These are phyloP conservation scores for Leptodactylus fallax DNA, from an alignment of 2,797 vertebrate species.

Conservation along the genomic window DNA sequence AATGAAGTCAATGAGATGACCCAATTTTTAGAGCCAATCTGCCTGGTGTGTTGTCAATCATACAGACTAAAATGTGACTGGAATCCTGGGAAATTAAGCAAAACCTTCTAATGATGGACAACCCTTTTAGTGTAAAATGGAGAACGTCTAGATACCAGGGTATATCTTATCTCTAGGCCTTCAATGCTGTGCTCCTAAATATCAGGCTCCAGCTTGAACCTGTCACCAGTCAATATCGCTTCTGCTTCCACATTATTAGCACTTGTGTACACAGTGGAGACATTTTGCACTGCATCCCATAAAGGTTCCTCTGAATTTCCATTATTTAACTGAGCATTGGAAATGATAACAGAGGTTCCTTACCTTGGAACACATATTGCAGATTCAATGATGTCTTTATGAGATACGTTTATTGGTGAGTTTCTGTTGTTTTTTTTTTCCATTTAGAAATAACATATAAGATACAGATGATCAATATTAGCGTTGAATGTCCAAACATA, in stretches of 20 bases:
- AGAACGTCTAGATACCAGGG: too few relatives aligned
- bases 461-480: background rate
- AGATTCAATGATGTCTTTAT: background rate
- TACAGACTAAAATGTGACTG: too few relatives aligned
- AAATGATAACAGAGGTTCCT: background rate
- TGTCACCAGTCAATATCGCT: background rate
- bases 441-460: background rate
- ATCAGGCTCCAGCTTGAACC: too few relatives aligned
- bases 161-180: too few relatives aligned
- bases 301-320: background rate
- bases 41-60: too few relatives aligned
- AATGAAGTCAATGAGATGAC: too few relatives aligned
- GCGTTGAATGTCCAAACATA: conserved; percentile 10
- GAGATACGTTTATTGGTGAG: background rate
- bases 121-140: too few relatives aligned
- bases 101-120: too few relatives aligned
- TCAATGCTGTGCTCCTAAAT: too few relatives aligned
- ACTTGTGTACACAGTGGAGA: background rate
- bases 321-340: background rate
- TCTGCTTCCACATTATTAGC: background rate
- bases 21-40: too few relatives aligned
- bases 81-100: too few relatives aligned
- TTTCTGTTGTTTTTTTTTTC: background rate
- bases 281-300: background rate
- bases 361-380: background rate